phyloP scores from a whole-genome alignment of 2,797 vertebrate genomes.

The Pelobates cultripes region DNA sequence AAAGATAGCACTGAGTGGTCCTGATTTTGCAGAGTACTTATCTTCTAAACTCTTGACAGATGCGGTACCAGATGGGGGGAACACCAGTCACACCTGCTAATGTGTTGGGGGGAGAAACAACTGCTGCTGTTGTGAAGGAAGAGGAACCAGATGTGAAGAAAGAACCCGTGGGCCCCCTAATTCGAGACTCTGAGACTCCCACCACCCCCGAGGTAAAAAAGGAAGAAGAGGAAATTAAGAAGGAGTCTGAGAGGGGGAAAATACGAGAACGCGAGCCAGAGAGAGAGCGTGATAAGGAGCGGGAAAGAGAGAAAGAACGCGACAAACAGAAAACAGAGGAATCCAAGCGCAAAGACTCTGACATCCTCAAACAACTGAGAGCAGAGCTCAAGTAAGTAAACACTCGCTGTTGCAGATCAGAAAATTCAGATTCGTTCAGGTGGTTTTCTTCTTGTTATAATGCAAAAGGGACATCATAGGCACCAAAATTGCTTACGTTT shows the following conservation, averaged over 20 bases:
- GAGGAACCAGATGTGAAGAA: constrained; percentile 69
- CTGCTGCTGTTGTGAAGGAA: constrained; percentile 62
- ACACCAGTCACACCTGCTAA: constrained; percentile 43
- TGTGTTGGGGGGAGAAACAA: constrained; percentile 55
- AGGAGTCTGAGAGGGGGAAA: constrained; percentile 74
- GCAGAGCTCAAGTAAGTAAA: constrained; percentile 83
- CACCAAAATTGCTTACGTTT: no score
- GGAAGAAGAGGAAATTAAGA: constrained; percentile 57
- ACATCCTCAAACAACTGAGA: constrained; percentile 86
- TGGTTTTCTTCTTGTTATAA: no score
- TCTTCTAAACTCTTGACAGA: constrained; percentile 61
- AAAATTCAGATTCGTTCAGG: no score
- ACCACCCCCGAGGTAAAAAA: constrained; percentile 58
- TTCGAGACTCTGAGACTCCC: constrained; percentile 74
- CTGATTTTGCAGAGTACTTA: no score
- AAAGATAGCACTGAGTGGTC: no score
- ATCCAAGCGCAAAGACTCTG: constrained; percentile 88
- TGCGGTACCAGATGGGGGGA: constrained; percentile 78
- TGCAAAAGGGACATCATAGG: no score
- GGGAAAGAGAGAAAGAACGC: constrained; percentile 64
- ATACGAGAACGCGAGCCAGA: constrained; percentile 76
- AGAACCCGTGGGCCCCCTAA: constrained; percentile 63
- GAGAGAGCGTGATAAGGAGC: constrained; percentile 59
- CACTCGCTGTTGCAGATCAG: no score
- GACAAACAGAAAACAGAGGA: constrained; percentile 80